A percentile compares a stretch with the other conserved stretches of the same genome.
Conservation (phyloP, 2,113 vertebrate genomes). For the Heterotilapia buettikoferi region DNA sequence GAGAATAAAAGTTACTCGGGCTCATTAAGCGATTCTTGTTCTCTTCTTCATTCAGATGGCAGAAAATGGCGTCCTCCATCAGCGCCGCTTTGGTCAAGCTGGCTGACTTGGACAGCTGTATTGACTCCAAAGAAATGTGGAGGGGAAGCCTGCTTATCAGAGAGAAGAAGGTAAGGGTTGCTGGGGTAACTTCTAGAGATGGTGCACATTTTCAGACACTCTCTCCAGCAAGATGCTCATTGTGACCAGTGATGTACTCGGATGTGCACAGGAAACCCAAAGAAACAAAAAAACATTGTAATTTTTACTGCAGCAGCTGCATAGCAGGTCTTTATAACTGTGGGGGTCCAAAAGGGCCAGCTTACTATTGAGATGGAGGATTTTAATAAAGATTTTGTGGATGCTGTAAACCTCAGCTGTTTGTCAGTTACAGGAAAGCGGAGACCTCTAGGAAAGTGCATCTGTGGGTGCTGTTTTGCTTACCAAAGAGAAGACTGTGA, state of each 20-base stretch:
- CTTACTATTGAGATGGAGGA: background rate
- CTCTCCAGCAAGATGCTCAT: background rate
- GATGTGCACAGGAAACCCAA: background rate
- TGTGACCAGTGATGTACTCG: background rate
- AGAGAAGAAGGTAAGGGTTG: conserved; percentile 57
- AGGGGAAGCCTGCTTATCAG: conserved; percentile 56
- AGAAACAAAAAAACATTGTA: background rate
- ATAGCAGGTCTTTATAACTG: background rate
- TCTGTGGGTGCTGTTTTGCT: background rate
- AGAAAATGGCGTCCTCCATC: conserved; percentile 46
- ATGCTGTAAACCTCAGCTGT: background rate
- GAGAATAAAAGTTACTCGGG: background rate
- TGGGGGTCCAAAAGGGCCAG: background rate
- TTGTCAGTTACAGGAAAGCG: background rate
- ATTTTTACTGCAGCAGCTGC: background rate
- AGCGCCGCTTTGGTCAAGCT: conserved; percentile 24
- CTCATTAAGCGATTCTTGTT: background rate
- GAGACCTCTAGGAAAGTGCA: background rate
- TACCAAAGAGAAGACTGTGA: background rate
- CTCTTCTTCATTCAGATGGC: conserved; percentile 45
- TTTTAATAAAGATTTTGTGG: background rate
- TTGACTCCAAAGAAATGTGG: conserved; percentile 48
- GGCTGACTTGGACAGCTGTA: conserved; percentile 4
- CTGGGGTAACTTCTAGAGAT: background rate
- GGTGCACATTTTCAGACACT: background rate